These are phyloP conservation scores for Carollia perspicillata DNA, from an alignment of 2,113 vertebrate genomes.

Conservation along the genomic window DNA sequence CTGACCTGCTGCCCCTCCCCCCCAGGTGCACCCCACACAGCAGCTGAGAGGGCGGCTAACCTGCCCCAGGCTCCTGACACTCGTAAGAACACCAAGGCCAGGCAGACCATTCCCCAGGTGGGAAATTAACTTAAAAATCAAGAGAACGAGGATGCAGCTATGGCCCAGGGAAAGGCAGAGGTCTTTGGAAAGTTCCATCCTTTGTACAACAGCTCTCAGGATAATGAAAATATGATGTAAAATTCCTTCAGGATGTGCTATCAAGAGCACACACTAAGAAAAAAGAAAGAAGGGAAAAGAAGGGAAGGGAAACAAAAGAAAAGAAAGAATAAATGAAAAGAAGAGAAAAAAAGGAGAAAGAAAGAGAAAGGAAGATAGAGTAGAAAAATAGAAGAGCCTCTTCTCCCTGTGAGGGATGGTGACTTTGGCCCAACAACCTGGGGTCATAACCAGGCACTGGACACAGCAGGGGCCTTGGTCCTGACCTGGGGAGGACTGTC, in stretches of 20 bases:
- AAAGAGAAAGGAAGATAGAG: background rate
- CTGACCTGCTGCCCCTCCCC: background rate
- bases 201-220: fast-evolving
- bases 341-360: background rate
- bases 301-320: background rate
- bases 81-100: background rate
- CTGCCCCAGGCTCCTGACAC: background rate
- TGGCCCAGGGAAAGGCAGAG: background rate
- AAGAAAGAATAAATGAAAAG: background rate
- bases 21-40: background rate
- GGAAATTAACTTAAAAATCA: background rate
- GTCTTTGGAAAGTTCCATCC: background rate
- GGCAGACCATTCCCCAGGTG: background rate
- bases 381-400: background rate
- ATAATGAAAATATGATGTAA: background rate
- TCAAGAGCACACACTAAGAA: background rate
- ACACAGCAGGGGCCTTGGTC: background rate
- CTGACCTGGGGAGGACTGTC: background rate
- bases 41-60: background rate
- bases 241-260: background rate
- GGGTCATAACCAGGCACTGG: background rate
- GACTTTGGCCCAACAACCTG: background rate
- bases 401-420: background rate
- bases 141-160: background rate
- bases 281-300: background rate